Evolutionary conservation across 2,888 invertebrate species (phyloP).

Genomic region (Drosophila fulvimacula): DNA sequence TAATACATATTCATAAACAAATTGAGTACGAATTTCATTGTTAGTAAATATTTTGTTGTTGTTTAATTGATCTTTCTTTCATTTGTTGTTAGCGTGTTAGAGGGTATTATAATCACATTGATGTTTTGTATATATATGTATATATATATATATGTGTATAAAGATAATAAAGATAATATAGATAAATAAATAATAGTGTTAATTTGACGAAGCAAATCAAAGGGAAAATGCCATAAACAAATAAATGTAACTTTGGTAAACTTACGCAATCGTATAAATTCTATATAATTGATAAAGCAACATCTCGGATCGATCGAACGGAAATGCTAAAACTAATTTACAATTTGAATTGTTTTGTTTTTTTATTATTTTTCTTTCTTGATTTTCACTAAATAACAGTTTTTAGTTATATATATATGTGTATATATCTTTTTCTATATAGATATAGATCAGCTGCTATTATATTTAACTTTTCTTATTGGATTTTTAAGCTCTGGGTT

Average conservation of each 20-base stretch:
- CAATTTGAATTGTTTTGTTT: slow-evolving; percentile 19
- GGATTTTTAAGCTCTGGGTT: slow-evolving; percentile 39
- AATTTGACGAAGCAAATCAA: slow-evolving; percentile 48
- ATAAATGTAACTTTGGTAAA: slow-evolving; percentile 78
- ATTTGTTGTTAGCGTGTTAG: slow-evolving; percentile 52
- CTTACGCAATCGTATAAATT: slow-evolving; percentile 77
- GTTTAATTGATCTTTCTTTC: slow-evolving; percentile 57
- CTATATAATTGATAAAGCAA: slow-evolving; percentile 52
- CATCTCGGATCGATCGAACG: slow-evolving; percentile 14
- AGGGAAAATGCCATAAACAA: slow-evolving; percentile 65
- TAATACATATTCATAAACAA: slow-evolving; percentile 74
- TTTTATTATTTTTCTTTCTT: not conserved
- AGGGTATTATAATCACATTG: slow-evolving; percentile 71
- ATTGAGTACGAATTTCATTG: slow-evolving; percentile 64
- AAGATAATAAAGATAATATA: no score
- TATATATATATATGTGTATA: slow-evolving; percentile 17
- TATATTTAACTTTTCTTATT: slow-evolving; percentile 5
- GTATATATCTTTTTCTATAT: not conserved
- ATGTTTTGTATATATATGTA: slow-evolving; percentile 52
- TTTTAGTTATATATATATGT: slow-evolving; percentile 29
- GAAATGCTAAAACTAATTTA: slow-evolving; percentile 49
- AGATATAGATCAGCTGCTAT: slow-evolving; percentile 27
- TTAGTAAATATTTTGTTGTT: slow-evolving; percentile 55
- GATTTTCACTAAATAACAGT: slow-evolving; percentile 70
- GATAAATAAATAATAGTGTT: slow-evolving; percentile 63